Evolutionary conservation across 2,888 invertebrate genomes (phyloP).

Genomic region (Lepetodrilus schrolli): DNA sequence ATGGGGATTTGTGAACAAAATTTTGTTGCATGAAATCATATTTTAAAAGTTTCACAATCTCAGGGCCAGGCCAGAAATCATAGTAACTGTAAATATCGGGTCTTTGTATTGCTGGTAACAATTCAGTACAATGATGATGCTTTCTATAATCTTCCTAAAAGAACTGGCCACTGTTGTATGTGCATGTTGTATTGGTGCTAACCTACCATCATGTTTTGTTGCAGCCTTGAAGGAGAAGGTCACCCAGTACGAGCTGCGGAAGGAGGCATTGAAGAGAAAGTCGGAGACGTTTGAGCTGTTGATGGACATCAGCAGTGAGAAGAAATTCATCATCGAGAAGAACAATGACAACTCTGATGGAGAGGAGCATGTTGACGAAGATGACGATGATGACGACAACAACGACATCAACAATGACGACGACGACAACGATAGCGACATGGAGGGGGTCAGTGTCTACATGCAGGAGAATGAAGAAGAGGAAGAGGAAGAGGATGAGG

Average conservation of each 20-base stretch:
- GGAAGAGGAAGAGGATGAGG: conserved; percentile 30
- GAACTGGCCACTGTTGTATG: too few species aligned
- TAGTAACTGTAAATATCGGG: too few species aligned
- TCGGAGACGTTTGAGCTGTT: conserved; percentile 58
- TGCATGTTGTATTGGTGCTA: too few species aligned
- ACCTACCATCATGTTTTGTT: neutral
- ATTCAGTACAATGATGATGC: too few species aligned
- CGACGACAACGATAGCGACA: neutral
- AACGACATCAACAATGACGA: conserved; percentile 16
- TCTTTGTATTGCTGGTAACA: too few species aligned
- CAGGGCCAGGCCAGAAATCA: too few species aligned
- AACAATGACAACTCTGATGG: conserved; percentile 5
- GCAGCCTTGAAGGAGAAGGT: conserved; percentile 59
- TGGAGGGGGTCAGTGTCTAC: neutral
- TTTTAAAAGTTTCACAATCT: too few species aligned
- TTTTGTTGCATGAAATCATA: too few species aligned
- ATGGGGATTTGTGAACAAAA: too few species aligned
- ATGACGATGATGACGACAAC: too few species aligned
- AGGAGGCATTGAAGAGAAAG: conserved; percentile 54
- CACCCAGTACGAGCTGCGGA: conserved; percentile 54
- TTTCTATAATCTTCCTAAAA: too few species aligned
- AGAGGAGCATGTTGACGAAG: conserved; percentile 20
- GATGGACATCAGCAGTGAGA: conserved; percentile 39
- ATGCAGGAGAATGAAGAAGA: conserved; percentile 18
- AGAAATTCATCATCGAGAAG: neutral